These are phyloP conservation scores for Lepidurus couesii DNA, from an alignment of 1,140 invertebrate species.

Conservation along the genomic window DNA sequence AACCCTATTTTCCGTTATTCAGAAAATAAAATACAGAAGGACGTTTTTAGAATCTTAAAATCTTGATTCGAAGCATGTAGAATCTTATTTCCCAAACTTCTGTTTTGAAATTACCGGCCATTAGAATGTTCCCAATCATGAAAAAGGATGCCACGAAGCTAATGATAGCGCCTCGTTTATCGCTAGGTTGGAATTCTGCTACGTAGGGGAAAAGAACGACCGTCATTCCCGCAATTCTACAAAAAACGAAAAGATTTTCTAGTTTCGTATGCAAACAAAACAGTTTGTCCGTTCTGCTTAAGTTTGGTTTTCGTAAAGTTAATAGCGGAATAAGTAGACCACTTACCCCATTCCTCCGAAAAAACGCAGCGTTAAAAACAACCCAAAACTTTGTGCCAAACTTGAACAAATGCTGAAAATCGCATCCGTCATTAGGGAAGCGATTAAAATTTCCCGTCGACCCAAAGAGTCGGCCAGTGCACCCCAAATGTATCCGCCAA, in stretches of 20 bases:
- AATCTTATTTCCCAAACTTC: too few species aligned
- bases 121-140: slow-evolving; percentile 7
- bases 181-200: neutral
- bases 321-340: neutral
- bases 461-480: slow-evolving; percentile 48
- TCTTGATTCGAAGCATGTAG: neutral
- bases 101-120: neutral
- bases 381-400: slow-evolving; percentile 46
- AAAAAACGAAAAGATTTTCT: neutral
- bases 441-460: slow-evolving; percentile 44
- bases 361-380: slow-evolving; percentile 47
- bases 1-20: slow-evolving; percentile 50
- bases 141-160: neutral
- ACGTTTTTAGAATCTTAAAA: neutral
- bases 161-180: neutral
- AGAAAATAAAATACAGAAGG: neutral
- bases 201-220: slow-evolving; percentile 6
- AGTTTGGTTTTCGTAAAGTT: neutral
- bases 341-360: slow-evolving; percentile 51
- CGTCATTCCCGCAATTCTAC: neutral
- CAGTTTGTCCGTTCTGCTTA: too few species aligned
- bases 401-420: slow-evolving; percentile 46
- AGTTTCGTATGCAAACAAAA: too few species aligned
- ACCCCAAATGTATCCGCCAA: slow-evolving; percentile 51
- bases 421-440: slow-evolving; percentile 48